These are phyloP conservation scores for Megathymus violae DNA, from an alignment of 1,140 invertebrate genomes.

Conservation along the genomic window DNA sequence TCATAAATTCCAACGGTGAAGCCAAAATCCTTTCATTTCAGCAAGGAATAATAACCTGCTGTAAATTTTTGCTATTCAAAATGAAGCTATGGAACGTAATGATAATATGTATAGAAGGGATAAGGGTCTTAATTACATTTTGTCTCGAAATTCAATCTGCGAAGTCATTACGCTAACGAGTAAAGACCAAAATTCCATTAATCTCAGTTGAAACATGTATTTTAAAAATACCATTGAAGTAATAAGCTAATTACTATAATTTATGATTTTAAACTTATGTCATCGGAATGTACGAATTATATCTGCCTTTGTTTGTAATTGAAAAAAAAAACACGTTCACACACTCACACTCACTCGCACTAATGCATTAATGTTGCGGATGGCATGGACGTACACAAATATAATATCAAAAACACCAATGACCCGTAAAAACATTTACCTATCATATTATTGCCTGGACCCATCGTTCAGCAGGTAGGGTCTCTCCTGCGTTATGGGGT, in stretches of 20 bases:
- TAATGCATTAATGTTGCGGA: too few relatives aligned
- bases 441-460: too few relatives aligned
- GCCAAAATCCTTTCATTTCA: conserved; percentile 3
- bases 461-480: too few relatives aligned
- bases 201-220: conserved; percentile 13
- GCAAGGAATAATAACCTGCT: neutral
- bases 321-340: too few relatives aligned
- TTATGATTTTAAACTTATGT: neutral
- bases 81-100: conserved; percentile 14
- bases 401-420: too few relatives aligned
- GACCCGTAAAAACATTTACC: too few relatives aligned
- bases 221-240: conserved; percentile 14
- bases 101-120: conserved; percentile 21
- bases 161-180: conserved; percentile 44
- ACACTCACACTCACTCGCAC: too few relatives aligned
- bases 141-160: conserved; percentile 37
- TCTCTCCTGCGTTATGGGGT: too few relatives aligned
- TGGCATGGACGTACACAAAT: too few relatives aligned
- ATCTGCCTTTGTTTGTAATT: too few relatives aligned
- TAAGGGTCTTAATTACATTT: conserved; percentile 31
- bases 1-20: neutral
- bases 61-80: conserved; percentile 20
- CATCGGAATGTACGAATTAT: neutral
- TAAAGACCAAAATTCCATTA: conserved; percentile 28
- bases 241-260: neutral